Conservation (phyloP, 2,113 vertebrate genomes). For the Dicaeum eximium region DNA sequence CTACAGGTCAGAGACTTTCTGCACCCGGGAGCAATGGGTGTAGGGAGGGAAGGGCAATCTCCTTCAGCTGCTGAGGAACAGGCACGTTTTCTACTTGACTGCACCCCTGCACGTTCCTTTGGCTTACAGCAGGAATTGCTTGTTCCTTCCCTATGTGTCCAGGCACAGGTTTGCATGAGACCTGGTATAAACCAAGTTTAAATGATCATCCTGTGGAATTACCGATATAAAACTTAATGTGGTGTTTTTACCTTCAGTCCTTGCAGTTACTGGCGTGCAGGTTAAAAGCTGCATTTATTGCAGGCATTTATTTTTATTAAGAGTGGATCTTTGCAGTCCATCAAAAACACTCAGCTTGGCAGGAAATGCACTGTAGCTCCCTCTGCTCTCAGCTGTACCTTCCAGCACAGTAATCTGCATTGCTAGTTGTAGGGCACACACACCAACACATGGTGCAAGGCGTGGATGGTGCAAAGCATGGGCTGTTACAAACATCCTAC, state of each 20-base stretch:
- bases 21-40: neutral
- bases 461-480: neutral
- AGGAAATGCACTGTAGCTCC: neutral
- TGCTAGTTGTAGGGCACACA: neutral
- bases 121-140: neutral
- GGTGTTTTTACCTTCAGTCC: constrained; percentile 42
- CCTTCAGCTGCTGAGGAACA: neutral
- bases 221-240: constrained; percentile 46
- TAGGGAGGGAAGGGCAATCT: neutral
- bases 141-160: neutral
- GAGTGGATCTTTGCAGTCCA: neutral
- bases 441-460: neutral
- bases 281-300: constrained; percentile 51
- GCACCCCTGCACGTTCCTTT: neutral
- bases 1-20: neutral
- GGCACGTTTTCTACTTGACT: neutral
- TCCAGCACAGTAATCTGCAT: accelerated
- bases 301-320: constrained; percentile 51
- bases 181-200: neutral
- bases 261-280: constrained; percentile 22
- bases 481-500: neutral
- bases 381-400: neutral
- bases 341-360: neutral
- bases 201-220: constrained; percentile 24
- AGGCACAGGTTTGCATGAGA: neutral